A percentile compares a stretch with the other conserved stretches of the same genome.
phyloP scores from a whole-genome alignment of 2,797 vertebrate species.

The Platalea minor region DNA sequence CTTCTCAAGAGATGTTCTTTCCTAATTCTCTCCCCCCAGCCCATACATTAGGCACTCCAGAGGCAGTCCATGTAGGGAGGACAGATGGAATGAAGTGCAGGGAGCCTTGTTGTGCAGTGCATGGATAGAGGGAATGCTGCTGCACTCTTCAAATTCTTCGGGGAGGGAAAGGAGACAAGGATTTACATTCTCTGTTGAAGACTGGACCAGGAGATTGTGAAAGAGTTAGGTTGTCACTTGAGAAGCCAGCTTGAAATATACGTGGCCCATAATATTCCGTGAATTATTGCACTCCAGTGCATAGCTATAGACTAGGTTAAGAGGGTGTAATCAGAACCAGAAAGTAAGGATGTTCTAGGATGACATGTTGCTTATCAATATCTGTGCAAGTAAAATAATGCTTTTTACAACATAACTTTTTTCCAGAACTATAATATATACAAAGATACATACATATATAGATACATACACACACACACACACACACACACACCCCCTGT shows the following conservation, averaged over 20 bases:
- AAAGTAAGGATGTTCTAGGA: constrained; percentile 22
- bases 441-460: background rate
- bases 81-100: background rate
- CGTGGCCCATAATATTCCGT: background rate
- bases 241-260: constrained; percentile 56
- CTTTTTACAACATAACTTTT: background rate
- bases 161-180: constrained; percentile 3
- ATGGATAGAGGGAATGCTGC: background rate
- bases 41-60: background rate
- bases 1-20: background rate
- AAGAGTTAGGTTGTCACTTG: constrained; percentile 57
- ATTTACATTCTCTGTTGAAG: constrained; percentile 48
- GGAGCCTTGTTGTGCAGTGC: background rate
- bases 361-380: constrained; percentile 49
- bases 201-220: constrained; percentile 20
- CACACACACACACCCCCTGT: background rate
- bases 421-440: background rate
- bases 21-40: background rate
- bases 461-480: background rate
- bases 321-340: constrained; percentile 66
- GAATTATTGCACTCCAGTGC: constrained; percentile 52
- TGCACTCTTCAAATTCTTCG: background rate
- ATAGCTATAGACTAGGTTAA: constrained; percentile 52
- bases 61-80: background rate
- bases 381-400: background rate